These are phyloP conservation scores for Catostomus latipinnis DNA, from an alignment of 2,797 vertebrate species.

Conservation along the genomic window DNA sequence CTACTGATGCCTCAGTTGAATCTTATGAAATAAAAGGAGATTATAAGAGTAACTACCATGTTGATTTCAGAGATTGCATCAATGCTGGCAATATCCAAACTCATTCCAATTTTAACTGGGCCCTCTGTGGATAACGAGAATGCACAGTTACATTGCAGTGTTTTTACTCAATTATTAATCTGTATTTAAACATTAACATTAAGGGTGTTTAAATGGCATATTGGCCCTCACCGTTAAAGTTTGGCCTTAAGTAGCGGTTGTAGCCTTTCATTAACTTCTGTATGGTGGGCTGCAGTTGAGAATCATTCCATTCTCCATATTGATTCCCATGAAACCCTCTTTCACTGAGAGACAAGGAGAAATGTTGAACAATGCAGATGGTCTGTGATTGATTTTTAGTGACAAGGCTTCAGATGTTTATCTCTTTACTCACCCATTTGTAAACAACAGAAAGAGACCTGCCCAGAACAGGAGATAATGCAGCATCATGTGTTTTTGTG, in stretches of 20 bases:
- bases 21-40: background rate
- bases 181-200: conserved; percentile 4
- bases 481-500: conserved; percentile 24
- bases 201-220: background rate
- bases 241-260: conserved; percentile 92
- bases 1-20: too few relatives aligned
- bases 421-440: conserved; percentile 39
- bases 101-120: conserved; percentile 89
- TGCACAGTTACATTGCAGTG: background rate
- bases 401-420: background rate
- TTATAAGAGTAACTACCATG: conserved; percentile 76
- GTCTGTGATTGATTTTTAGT: background rate
- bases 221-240: conserved; percentile 85
- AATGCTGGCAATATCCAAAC: conserved; percentile 91
- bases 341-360: conserved; percentile 52
- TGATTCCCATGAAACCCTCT: conserved; percentile 64
- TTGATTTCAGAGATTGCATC: conserved; percentile 94
- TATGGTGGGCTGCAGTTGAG: conserved; percentile 84
- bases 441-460: conserved; percentile 27
- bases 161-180: conserved; percentile 24
- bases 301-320: conserved; percentile 78
- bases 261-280: conserved; percentile 92
- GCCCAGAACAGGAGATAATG: conserved; percentile 25
- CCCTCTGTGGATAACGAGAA: conserved; percentile 71
- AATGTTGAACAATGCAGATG: conserved; percentile 1